phyloP scores from a whole-genome alignment of 1,140 invertebrate genomes.

The Eupristina koningsbergeri region DNA sequence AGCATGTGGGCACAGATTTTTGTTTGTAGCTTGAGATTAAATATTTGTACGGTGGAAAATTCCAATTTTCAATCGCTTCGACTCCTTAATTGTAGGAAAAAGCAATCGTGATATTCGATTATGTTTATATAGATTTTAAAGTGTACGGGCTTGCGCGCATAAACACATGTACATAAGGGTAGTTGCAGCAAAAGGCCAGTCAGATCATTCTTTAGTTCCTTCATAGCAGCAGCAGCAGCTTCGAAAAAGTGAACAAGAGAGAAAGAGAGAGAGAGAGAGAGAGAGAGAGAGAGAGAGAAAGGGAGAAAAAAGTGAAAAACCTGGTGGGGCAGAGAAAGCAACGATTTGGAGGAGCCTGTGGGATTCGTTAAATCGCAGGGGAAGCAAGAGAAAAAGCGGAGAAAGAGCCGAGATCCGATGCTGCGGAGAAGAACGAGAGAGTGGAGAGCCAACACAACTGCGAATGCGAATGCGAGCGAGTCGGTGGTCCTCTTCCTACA shows the following conservation, averaged over 20 bases:
- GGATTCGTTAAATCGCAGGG: slow-evolving; percentile 62
- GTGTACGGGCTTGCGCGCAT: slow-evolving; percentile 11
- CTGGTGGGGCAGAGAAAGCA: slow-evolving; percentile 42
- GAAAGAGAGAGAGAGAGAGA: background rate
- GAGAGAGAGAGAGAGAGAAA: no score
- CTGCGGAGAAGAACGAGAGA: slow-evolving; percentile 2
- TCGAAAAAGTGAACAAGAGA: background rate
- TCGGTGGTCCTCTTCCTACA: slow-evolving; percentile 21
- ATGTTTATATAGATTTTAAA: slow-evolving; percentile 15
- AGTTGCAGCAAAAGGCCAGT: slow-evolving; percentile 4
- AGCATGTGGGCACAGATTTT: no score
- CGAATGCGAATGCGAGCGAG: background rate
- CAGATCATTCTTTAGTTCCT: slow-evolving; percentile 25
- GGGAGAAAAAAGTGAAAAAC: slow-evolving; percentile 47
- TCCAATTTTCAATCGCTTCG: background rate
- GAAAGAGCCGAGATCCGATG: background rate
- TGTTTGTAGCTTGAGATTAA: background rate
- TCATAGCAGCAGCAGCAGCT: background rate
- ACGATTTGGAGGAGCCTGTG: slow-evolving; percentile 51
- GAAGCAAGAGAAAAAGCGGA: slow-evolving; percentile 49
- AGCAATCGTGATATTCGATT: background rate
- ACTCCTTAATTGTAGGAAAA: background rate
- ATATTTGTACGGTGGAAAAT: background rate
- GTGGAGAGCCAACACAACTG: no score
- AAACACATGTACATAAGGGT: background rate